phyloP scores from a whole-genome alignment of 2,113 vertebrate species.

The Vicugna pacos region DNA sequence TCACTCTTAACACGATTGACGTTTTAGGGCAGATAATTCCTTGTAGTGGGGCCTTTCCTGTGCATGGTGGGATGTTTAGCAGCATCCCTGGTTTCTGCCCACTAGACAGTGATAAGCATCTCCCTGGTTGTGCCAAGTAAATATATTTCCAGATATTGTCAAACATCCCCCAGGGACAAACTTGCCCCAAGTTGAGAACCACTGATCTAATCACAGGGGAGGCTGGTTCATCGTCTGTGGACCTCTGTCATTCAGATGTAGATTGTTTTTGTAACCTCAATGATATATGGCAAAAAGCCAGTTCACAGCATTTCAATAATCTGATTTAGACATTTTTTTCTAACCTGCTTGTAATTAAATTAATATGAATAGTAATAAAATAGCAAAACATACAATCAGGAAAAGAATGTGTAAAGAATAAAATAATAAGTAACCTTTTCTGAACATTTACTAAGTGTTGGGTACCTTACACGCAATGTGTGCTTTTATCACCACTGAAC shows the following conservation, averaged over 20 bases:
- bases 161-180: not conserved
- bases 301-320: not conserved
- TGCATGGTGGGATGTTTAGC: not conserved
- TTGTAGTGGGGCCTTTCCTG: not conserved
- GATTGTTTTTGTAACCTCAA: not conserved
- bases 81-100: not conserved
- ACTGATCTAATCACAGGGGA: not conserved
- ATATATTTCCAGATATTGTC: not conserved
- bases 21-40: not conserved
- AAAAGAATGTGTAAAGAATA: not conserved
- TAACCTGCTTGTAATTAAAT: not conserved
- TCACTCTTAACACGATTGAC: not conserved
- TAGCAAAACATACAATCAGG: not conserved
- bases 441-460: not conserved
- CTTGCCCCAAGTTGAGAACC: not conserved
- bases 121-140: not conserved
- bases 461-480: no score
- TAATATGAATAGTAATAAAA: not conserved
- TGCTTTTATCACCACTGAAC: accelerated
- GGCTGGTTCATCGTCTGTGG: accelerated
- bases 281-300: not conserved
- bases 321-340: not conserved
- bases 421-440: not conserved
- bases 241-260: not conserved
- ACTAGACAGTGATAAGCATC: not conserved